Evolutionary conservation across 1,140 invertebrate genomes (phyloP), one percentile per base, ranked within the genome.

Genomic region (Lepidurus couesii): DNA sequence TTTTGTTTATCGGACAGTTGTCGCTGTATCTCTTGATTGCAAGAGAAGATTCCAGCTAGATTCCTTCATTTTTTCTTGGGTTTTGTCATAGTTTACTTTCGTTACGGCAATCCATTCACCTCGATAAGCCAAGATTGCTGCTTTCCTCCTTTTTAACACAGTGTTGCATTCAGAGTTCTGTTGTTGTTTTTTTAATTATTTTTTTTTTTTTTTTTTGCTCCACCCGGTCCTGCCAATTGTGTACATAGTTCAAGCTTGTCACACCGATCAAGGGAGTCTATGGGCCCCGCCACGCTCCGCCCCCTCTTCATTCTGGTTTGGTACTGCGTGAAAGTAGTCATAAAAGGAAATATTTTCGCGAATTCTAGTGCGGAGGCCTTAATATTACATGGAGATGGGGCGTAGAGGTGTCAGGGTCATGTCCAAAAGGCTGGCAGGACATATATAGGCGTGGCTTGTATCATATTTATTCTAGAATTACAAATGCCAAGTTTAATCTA

Each of bases 31-130:
- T 65, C 53, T 65, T 65, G 21, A 13, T 65, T 65, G 13, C 53
- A 65, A 65, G 53, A 65, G 53, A 65, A 65, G 21, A 65, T 65
- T 65, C 53, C 53, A 65, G 53, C 16, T 65, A 65, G 53, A 65
- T 65, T 65, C 21, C 53, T 34, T 34, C n/a, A 16, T 21, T 7
- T 65, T 65, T 21, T 65, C 21, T 65, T 65, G 16, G 53, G 53
- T 65, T 65, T 7, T 65, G 53, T 65, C 53, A 65, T 13, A 65
- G 53, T 16, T 65, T 13, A 65, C 53, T 65, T 7, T 65, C 53
- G 53, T 65, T 65, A 65, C 13, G 53, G 53, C 53, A 65, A 65
- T 65, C 53, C 53, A 16, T 65, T 65, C 53, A 65, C 13, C 53
- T 65, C 21, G 53, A 65, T 65, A 65, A n/a, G 53, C 53, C 53